Conservation (phyloP, 2,113 vertebrate species). For the Aptenodytes patagonicus region DNA sequence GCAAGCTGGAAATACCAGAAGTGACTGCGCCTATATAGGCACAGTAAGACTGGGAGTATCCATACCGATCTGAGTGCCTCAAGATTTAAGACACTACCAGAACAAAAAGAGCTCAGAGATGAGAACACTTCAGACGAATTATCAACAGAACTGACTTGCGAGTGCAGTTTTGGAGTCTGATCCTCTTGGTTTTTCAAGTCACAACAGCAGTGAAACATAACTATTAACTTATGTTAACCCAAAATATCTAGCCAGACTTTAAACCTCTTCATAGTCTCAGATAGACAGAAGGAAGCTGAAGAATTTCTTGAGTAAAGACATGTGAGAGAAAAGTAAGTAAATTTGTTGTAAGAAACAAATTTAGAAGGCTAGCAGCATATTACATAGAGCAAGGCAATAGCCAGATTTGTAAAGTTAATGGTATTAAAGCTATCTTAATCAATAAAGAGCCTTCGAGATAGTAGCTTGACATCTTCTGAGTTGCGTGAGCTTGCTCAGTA, state of each 20-base stretch:
- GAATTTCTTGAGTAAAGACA: neutral
- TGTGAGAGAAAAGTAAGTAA: neutral
- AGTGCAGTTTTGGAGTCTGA: neutral
- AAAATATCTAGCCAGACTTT: neutral
- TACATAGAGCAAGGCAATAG: neutral
- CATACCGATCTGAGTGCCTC: neutral
- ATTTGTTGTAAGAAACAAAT: neutral
- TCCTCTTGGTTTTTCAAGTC: neutral
- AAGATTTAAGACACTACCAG: neutral
- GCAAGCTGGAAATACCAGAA: neutral
- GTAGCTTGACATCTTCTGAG: neutral
- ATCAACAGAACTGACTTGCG: neutral
- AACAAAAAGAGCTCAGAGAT: neutral
- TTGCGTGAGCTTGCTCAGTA: neutral
- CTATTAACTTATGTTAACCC: neutral
- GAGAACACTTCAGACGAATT: neutral
- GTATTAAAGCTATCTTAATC: neutral
- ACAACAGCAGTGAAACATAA: neutral
- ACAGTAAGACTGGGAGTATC: neutral
- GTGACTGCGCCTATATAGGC: neutral
- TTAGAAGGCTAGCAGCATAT: neutral
- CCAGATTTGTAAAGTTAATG: neutral
- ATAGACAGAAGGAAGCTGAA: neutral
- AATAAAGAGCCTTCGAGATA: neutral
- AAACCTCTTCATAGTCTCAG: neutral